Percentiles rank a stretch among this genome's conserved stretches.
Conservation (phyloP, 2,113 vertebrate genomes). For the Megaleporinus macrocephalus region DNA sequence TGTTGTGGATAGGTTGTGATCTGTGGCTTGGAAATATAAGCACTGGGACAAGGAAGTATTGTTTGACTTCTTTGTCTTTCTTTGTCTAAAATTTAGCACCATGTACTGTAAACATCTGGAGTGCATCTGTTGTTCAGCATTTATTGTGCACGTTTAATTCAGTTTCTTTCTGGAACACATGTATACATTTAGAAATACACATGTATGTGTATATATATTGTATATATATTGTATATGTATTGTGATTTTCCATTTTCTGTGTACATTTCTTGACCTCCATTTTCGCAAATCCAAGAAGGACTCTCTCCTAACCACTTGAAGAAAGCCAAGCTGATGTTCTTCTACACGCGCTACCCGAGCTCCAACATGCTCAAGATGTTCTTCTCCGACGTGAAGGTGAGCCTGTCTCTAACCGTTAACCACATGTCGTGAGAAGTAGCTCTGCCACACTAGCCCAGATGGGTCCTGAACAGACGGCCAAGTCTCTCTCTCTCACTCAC, state of each 20-base stretch:
- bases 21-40: not conserved
- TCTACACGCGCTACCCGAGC: slow-evolving; percentile 98
- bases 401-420: slow-evolving; percentile 53
- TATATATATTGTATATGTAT: not conserved
- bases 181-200: not conserved
- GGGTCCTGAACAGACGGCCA: slow-evolving; percentile 68
- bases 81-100: not conserved
- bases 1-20: not conserved
- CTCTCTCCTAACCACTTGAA: slow-evolving; percentile 99
- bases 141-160: too few species aligned
- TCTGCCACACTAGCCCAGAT: slow-evolving; percentile 67
- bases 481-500: slow-evolving; percentile 66
- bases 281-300: slow-evolving; percentile 89
- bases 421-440: slow-evolving; percentile 40
- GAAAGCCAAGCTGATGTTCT: slow-evolving; percentile 99
- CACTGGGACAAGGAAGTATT: not conserved
- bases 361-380: slow-evolving; percentile 99
- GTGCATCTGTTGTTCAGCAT: too few species aligned
- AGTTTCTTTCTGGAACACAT: too few species aligned
- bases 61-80: not conserved
- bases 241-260: not conserved
- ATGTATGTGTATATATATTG: not conserved
- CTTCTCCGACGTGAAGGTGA: slow-evolving; percentile 99
- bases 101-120: too few species aligned
- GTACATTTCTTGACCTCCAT: slow-evolving; percentile 82